Evolutionary conservation across 1,140 invertebrate species (phyloP), one percentile per base, ranked within the genome.

Genomic region (Oscheius sp.): DNA sequence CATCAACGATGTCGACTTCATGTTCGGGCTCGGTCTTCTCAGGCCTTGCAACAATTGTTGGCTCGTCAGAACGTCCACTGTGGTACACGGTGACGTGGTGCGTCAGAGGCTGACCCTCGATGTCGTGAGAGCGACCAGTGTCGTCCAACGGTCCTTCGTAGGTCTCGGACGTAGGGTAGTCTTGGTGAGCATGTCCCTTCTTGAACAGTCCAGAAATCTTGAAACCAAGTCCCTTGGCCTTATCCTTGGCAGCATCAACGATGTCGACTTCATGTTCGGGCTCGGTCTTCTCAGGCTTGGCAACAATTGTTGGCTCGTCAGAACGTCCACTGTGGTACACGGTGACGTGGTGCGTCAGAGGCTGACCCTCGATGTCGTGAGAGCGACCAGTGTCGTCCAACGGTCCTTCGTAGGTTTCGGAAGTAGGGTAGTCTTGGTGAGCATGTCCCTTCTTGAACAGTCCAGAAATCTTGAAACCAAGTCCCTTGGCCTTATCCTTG

Each of bases 171-270:
- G 32, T 31, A 45, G 70, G 70, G 58, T 73, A 73, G 18, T 73
- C 70, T 20, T 49, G 61, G 38, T 62, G 70, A 31, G 70, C 36
- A 18, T 62, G 63, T 46, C 28, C 36, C 28, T 52, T 45, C 70
- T 73, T 73, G 70, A 73, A 73, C 31, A 73, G 58, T 28, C 70
- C 70, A 15, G 70, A 55, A 18, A 73, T 29, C 49, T 52, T 73
- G n/a, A 58, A 66, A 32, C 59, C 34, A 32, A 1, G 67, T 36
- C 49, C n/a, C 23, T 32, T 31, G 26, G 49, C 45, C 36, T 28
- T 26, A 29, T 67, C 29, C 29, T 10, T 10, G 7, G 20, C 23
- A 42, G 38, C n/a, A n/a, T 10, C 38, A 42, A 10, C 38, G 7
- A 10, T 42, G 7, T 42, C 38, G 7, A 42, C 7, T n/a, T 42